These are phyloP conservation scores for Euleptes europaea DNA, from an alignment of 2,113 vertebrate genomes.

Conservation along the genomic window DNA sequence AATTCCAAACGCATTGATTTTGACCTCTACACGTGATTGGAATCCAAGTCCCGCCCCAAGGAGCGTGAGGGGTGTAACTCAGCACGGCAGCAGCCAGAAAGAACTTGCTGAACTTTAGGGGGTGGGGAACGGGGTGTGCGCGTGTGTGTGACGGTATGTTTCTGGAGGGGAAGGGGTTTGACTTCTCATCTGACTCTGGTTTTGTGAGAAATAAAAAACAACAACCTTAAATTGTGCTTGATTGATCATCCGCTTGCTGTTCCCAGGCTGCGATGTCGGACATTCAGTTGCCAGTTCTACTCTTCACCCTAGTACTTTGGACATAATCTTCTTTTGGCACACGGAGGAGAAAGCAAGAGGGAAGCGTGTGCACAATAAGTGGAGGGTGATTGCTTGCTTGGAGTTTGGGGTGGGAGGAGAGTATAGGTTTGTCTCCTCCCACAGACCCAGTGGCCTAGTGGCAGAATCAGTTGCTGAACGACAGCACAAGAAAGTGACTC, in stretches of 20 bases:
- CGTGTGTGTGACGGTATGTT: neutral
- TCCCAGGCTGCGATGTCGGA: neutral
- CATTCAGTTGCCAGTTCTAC: neutral
- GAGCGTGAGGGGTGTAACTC: neutral
- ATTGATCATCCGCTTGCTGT: neutral
- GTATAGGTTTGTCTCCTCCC: no score
- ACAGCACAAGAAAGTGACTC: no score
- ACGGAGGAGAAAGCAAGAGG: neutral
- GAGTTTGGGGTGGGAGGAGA: neutral
- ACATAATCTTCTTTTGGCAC: neutral
- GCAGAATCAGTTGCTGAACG: no score
- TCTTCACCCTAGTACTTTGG: neutral
- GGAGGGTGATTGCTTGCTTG: neutral
- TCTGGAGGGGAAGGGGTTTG: neutral
- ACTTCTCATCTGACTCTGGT: neutral
- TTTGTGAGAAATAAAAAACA: constrained; percentile 16
- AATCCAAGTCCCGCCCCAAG: neutral
- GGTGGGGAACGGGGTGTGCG: neutral
- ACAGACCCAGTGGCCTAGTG: no score
- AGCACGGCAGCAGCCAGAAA: neutral
- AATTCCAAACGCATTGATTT: constrained; percentile 90
- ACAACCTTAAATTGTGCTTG: neutral
- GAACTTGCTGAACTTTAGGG: constrained; percentile 17
- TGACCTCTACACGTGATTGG: constrained; percentile 84
- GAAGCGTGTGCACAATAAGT: neutral